Base-by-base conservation (phyloP, 2,888 invertebrate species). In the Cryptocephalus moraei region DNA sequence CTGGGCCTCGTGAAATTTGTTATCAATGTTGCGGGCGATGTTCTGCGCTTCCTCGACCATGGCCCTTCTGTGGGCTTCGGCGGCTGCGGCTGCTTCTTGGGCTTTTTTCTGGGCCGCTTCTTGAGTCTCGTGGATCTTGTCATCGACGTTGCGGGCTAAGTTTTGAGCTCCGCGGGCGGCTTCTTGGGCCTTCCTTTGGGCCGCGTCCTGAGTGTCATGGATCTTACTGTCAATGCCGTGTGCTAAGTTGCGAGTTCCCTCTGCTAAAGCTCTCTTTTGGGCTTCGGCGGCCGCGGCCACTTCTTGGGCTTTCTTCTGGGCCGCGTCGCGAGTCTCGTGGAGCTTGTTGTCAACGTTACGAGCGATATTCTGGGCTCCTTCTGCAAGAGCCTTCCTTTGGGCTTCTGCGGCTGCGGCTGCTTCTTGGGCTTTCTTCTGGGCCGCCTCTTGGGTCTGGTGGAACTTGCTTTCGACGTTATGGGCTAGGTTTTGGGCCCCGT, bases 1-100 rank as follows among this genome's bases (percentile, higher is more conserved):
- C 39, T 46, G 13, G 8, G 52, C 53, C 39, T 52, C 49, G 46
- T 51, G 47, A 2, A 83, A 65, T 69, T 81, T 82, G 52, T 75
- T 64, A 62, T 82, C 82, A 42, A 80, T 75, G 9, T 76, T 72
- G 32, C 33, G 32, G 1, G 44, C 53, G 10, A 47, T 10, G 32
- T 44, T 44, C 6, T 49, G 45, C 2, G 44, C 32, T 22, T 49
- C 50, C 33, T 48, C 47, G 4, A 44, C 47, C 11, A 50, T 11
- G 8, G 49, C 49, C 41, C 46, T 45, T 39, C 32, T 41, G 45
- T 55, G 49, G 12, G 51, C 48, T 48, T 56, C 53, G 13, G 54
- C 58, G 33, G 56, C 46, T 33, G 54, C 55, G 11, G 50, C 54
- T 2, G 49, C 47, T 42, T 50, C 53, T 40, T 46, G 48, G 9